These are phyloP conservation scores for Chrysoperla carnea DNA, from an alignment of 1,140 invertebrate genomes.

Conservation along the genomic window DNA sequence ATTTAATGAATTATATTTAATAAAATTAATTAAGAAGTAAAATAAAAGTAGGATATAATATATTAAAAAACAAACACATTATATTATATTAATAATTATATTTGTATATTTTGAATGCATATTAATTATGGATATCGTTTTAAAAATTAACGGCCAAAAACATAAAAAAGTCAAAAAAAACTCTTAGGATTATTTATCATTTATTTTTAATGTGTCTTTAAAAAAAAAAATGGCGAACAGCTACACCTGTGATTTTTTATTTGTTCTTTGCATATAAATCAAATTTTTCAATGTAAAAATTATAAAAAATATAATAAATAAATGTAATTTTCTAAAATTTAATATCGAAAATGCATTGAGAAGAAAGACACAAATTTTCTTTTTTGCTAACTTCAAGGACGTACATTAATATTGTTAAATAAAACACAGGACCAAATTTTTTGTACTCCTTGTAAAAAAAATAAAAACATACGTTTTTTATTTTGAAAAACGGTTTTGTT, in stretches of 20 bases:
- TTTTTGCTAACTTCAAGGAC: too few relatives aligned
- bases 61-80: constrained; percentile 2
- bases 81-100: constrained; percentile 11
- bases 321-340: too few relatives aligned
- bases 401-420: too few relatives aligned
- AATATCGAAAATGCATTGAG: too few relatives aligned
- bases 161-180: neutral
- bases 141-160: neutral
- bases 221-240: constrained; percentile 18
- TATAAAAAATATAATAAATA: too few relatives aligned
- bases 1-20: too few relatives aligned
- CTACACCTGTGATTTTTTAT: constrained; percentile 26
- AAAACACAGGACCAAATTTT: too few relatives aligned
- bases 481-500: too few relatives aligned
- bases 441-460: too few relatives aligned
- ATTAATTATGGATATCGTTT: constrained; percentile 1
- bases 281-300: too few relatives aligned
- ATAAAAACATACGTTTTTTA: too few relatives aligned
- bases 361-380: too few relatives aligned
- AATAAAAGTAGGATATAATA: neutral
- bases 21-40: neutral
- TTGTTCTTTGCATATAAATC: neutral
- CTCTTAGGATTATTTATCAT: constrained; percentile 1
- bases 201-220: constrained; percentile 21
- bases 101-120: constrained; percentile 6